Conservation (phyloP, 2,888 invertebrate genomes). For the Lepidocyrtinus sp. region DNA sequence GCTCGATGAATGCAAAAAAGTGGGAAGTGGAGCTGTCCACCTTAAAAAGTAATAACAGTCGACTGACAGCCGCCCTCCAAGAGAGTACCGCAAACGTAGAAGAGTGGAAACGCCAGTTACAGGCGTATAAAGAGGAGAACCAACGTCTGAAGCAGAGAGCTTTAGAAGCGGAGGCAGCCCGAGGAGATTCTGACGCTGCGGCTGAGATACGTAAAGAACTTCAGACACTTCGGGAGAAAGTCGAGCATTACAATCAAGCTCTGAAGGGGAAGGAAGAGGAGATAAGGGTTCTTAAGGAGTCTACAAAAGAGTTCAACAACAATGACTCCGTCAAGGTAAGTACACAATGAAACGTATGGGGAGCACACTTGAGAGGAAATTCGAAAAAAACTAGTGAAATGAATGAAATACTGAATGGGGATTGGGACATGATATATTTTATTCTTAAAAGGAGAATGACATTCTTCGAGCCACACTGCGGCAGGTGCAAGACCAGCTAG, state of each 20-base stretch:
- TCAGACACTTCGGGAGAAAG: constrained; percentile 58
- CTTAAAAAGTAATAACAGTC: constrained; percentile 94
- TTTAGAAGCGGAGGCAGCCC: constrained; percentile 71
- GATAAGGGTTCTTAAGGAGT: constrained; percentile 63
- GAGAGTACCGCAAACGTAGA: constrained; percentile 97
- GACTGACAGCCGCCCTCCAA: constrained; percentile 94
- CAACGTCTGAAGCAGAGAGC: constrained; percentile 79
- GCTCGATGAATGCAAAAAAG: constrained; percentile 97
- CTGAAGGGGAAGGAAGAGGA: constrained; percentile 65
- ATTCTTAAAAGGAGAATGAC: constrained; percentile 69
- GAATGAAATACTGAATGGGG: no score
- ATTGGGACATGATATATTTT: no score
- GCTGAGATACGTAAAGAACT: constrained; percentile 65
- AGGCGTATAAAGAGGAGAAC: constrained; percentile 84
- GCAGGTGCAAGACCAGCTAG: constrained; percentile 83
- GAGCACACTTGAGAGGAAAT: neutral
- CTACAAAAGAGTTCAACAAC: constrained; percentile 61
- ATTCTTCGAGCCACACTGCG: constrained; percentile 66
- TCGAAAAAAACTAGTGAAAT: constrained; percentile 6
- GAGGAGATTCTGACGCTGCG: constrained; percentile 66
- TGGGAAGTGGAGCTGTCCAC: constrained; percentile 98
- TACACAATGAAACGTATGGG: neutral
- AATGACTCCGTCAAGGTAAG: constrained; percentile 63
- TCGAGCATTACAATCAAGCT: constrained; percentile 60
- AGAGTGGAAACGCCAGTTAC: constrained; percentile 80